phyloP scores from a whole-genome alignment of 2,797 vertebrate genomes.

The Poeciliopsis infans region DNA sequence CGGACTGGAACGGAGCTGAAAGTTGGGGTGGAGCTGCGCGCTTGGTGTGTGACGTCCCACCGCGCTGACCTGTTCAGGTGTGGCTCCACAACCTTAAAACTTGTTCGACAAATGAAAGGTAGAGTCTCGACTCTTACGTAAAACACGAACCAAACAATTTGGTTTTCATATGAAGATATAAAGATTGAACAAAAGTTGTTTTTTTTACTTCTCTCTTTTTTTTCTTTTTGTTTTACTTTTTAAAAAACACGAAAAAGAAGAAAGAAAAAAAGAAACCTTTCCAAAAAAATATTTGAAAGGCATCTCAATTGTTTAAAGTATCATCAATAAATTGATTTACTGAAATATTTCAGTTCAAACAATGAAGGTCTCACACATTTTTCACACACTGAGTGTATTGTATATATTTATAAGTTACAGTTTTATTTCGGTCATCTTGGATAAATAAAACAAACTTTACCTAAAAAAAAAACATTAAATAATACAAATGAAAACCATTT shows the following conservation, averaged over 20 bases:
- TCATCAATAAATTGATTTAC: neutral
- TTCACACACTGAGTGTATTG: neutral
- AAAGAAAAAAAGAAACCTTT: neutral
- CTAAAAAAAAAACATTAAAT: neutral
- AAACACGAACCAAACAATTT: neutral
- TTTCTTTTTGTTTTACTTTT: too few species aligned
- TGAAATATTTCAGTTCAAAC: neutral
- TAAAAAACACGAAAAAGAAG: neutral
- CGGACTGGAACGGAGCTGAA: conserved; percentile 42
- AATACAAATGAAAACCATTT: neutral
- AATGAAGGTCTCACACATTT: neutral
- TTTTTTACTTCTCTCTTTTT: too few species aligned
- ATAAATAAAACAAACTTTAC: neutral
- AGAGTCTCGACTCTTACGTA: fast-evolving
- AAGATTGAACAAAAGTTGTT: neutral
- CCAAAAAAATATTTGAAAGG: neutral
- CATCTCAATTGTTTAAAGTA: neutral
- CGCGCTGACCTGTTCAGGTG: conserved; percentile 65
- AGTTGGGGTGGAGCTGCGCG: conserved; percentile 60
- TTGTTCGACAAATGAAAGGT: neutral
- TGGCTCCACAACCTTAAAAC: conserved; percentile 13
- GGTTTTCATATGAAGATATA: neutral
- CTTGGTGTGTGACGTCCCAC: neutral
- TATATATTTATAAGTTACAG: too few species aligned
- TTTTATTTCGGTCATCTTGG: neutral